phyloP scores from a whole-genome alignment of 2,888 invertebrate species.

The Ditylenchus weischeri region DNA sequence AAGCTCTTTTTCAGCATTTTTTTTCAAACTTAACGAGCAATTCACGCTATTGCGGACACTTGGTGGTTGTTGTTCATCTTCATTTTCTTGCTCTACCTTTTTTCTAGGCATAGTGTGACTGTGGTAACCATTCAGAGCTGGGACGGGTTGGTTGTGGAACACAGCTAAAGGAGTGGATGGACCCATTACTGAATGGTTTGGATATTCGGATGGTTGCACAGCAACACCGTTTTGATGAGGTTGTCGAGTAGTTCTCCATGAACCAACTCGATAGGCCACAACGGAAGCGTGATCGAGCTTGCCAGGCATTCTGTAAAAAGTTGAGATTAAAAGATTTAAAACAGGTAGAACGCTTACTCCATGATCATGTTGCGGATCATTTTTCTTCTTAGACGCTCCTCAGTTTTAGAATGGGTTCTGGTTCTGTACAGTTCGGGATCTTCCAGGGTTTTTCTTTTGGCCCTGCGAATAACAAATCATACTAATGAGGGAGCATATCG shows the following conservation, averaged over 20 bases:
- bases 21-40: background rate
- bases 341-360: constrained; percentile 57
- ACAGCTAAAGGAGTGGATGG: constrained; percentile 3
- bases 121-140: no score
- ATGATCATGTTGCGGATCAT: constrained; percentile 73
- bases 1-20: background rate
- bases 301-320: constrained; percentile 68
- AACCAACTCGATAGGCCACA: constrained; percentile 72
- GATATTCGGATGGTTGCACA: no score
- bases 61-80: background rate
- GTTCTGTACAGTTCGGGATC: constrained; percentile 72
- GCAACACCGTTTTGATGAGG: no score
- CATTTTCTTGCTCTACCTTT: background rate
- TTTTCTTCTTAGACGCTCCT: constrained; percentile 68
- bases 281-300: constrained; percentile 82
- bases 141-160: background rate
- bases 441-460: constrained; percentile 77
- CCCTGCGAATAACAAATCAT: constrained; percentile 62
- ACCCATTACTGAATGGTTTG: background rate
- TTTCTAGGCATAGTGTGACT: background rate
- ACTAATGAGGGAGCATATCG: no score
- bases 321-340: no score
- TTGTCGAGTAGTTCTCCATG: constrained; percentile 1
- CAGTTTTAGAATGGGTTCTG: constrained; percentile 35
- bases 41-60: background rate